A percentile compares a stretch with the other conserved stretches of the same genome.
phyloP scores from a whole-genome alignment of 1,140 invertebrate genomes.

The Grapholita molesta region DNA sequence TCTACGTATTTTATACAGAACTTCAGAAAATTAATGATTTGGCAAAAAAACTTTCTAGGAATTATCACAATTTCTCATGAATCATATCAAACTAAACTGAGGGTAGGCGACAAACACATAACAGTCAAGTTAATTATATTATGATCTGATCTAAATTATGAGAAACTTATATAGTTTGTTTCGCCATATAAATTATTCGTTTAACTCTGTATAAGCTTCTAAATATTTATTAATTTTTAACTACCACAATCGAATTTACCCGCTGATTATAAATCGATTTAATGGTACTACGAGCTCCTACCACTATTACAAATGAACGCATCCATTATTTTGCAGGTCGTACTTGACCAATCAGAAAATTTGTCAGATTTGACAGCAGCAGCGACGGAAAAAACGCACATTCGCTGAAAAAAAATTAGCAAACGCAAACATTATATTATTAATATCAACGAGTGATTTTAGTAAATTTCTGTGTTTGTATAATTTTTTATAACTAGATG shows the following conservation, averaged over 20 bases:
- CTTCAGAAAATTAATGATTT: not conserved
- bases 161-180: too few relatives aligned
- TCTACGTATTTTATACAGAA: not conserved
- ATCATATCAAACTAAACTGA: not conserved
- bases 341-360: constrained; percentile 6
- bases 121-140: not conserved
- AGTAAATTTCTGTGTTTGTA: not conserved
- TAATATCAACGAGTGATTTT: not conserved
- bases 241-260: not conserved
- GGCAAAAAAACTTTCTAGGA: not conserved
- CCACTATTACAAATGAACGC: not conserved
- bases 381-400: constrained; percentile 15
- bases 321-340: not conserved
- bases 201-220: too few relatives aligned
- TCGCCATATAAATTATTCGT: too few relatives aligned
- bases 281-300: not conserved
- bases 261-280: not conserved
- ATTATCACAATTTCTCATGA: not conserved
- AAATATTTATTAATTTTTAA: too few relatives aligned
- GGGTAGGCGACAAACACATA: not conserved
- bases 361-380: constrained; percentile 4
- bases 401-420: not conserved
- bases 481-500: constrained; percentile 20
- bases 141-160: not conserved
- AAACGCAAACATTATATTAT: not conserved